phyloP scores from a whole-genome alignment of 2,797 vertebrate species.

The Coilia nasus region DNA sequence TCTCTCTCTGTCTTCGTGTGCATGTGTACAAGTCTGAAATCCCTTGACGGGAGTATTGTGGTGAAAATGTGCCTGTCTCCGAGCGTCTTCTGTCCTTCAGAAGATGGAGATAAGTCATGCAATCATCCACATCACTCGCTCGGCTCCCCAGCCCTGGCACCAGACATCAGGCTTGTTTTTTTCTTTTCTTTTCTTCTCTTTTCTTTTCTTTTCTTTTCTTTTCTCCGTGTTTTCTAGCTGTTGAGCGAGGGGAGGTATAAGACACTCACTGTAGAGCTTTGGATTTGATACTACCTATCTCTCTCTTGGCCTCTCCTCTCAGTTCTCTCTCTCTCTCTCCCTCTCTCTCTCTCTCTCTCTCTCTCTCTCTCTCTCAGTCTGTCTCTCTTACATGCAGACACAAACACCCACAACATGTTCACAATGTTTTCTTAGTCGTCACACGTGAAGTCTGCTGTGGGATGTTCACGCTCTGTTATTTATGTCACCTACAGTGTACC shows the following conservation, averaged over 20 bases:
- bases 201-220: neutral
- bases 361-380: neutral
- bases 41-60: constrained; percentile 7
- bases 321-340: neutral
- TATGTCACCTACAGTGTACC: neutral
- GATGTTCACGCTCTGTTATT: neutral
- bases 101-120: constrained; percentile 26
- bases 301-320: neutral
- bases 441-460: neutral
- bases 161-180: constrained; percentile 3
- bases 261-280: constrained; percentile 47
- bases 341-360: neutral
- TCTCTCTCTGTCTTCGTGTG: constrained; percentile 22
- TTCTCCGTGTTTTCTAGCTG: neutral
- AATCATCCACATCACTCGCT: constrained; percentile 48
- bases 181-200: neutral
- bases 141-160: constrained; percentile 39
- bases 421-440: neutral
- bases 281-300: constrained; percentile 60
- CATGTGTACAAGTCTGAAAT: constrained; percentile 26
- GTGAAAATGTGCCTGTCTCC: constrained; percentile 10
- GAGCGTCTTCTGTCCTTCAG: constrained; percentile 18
- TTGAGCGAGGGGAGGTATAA: neutral
- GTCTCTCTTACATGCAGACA: neutral
- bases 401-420: neutral